Evolutionary conservation across 2,888 invertebrate species (phyloP).

Genomic region (Andrena hattorfiana): DNA sequence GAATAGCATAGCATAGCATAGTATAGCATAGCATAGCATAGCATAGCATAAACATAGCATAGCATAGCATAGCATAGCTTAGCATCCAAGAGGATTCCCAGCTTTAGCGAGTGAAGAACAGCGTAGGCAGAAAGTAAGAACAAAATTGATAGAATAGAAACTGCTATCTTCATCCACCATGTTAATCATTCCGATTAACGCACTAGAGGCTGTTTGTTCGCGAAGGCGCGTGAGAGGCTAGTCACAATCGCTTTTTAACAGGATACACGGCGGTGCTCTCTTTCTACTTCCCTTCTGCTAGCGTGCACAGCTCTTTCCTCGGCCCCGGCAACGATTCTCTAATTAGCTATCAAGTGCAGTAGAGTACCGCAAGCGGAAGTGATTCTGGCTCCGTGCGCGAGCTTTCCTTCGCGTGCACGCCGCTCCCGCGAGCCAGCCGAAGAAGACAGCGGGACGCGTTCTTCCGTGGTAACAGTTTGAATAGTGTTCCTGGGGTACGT

Average conservation of each 20-base stretch:
- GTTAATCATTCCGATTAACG: slow-evolving; percentile 61
- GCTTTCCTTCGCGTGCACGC: slow-evolving; percentile 54
- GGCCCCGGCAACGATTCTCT: slow-evolving; percentile 74
- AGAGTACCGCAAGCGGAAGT: slow-evolving; percentile 80
- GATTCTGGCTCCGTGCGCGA: slow-evolving; percentile 69
- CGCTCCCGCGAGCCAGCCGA: slow-evolving; percentile 28
- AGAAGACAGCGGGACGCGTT: slow-evolving; percentile 58
- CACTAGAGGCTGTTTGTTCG: slow-evolving; percentile 53
- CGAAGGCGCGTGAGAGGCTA: slow-evolving; percentile 66
- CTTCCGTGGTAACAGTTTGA: slow-evolving; percentile 71
- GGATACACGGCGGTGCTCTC: slow-evolving; percentile 33
- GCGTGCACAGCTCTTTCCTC: slow-evolving; percentile 41
- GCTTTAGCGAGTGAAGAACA: not conserved
- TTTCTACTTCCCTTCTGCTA: not conserved
- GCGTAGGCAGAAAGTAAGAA: slow-evolving; percentile 25
- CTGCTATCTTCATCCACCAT: slow-evolving; percentile 31
- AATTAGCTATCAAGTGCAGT: slow-evolving; percentile 74
- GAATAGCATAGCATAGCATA: not conserved
- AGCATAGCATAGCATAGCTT: not conserved
- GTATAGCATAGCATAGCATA: no score
- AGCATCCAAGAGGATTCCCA: not conserved
- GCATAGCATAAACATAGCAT: no score
- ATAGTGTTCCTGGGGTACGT: slow-evolving; percentile 50
- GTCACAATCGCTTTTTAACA: slow-evolving; percentile 45
- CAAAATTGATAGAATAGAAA: slow-evolving; percentile 23